phyloP scores from a whole-genome alignment of 2,113 vertebrate genomes.

The Synodontis membranacea region DNA sequence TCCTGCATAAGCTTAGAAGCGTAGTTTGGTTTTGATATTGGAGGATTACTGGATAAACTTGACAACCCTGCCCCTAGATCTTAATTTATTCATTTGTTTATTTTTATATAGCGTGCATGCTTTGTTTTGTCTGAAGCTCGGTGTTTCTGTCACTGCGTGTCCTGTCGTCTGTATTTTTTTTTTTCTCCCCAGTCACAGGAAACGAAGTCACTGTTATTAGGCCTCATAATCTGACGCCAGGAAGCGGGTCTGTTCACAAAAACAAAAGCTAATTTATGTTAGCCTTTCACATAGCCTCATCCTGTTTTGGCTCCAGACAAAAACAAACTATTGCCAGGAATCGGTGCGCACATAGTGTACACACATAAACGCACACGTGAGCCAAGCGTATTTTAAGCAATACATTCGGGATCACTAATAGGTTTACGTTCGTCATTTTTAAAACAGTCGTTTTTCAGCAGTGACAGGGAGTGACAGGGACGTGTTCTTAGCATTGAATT shows the following conservation, averaged over 20 bases:
- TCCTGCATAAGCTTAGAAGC: neutral
- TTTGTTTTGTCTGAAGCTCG: neutral
- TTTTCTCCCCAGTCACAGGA: constrained; percentile 29
- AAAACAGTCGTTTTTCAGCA: neutral
- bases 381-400: neutral
- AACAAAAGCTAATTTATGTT: constrained; percentile 60
- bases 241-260: constrained; percentile 57
- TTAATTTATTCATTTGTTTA: neutral
- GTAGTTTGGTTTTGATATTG: neutral
- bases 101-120: neutral
- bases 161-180: constrained; percentile 39
- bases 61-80: neutral
- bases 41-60: neutral
- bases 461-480: neutral
- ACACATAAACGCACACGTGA: neutral
- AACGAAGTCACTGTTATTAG: constrained; percentile 59
- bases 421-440: neutral
- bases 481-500: neutral
- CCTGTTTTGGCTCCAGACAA: constrained; percentile 42
- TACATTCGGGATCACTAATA: neutral
- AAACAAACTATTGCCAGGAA: constrained; percentile 15
- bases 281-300: constrained; percentile 32
- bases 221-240: constrained; percentile 64
- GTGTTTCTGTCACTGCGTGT: constrained; percentile 40
- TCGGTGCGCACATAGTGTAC: neutral